Evolutionary conservation across 2,113 vertebrate genomes (phyloP).

Genomic region (Pao palembangensis): DNA sequence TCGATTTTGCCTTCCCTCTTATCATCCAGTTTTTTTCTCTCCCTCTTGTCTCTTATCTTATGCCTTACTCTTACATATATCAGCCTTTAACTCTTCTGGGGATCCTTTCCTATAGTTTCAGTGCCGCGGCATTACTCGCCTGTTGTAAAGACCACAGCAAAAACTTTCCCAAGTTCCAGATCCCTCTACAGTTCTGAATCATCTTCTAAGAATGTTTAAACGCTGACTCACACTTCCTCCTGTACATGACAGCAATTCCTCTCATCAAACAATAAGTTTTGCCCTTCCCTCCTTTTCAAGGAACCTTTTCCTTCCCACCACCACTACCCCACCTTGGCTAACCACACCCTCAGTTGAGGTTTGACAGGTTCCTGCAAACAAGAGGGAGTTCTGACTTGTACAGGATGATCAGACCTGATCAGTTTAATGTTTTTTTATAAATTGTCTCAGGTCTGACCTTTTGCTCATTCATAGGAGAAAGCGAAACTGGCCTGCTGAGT

Average conservation of each 20-base stretch:
- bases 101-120: conserved; percentile 56
- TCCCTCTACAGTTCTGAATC: conserved; percentile 65
- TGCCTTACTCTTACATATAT: conserved; percentile 43
- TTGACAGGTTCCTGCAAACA: conserved; percentile 25
- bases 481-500: too few relatives aligned
- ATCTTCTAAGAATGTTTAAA: conserved; percentile 73
- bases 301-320: conserved; percentile 41
- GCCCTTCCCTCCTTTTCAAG: conserved; percentile 33
- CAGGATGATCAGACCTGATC: too few relatives aligned
- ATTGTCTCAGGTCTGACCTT: too few relatives aligned
- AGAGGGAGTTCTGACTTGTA: too few relatives aligned
- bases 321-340: conserved; percentile 35
- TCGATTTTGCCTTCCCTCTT: background rate
- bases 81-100: conserved; percentile 35
- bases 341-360: conserved; percentile 39
- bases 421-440: too few relatives aligned
- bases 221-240: conserved; percentile 81
- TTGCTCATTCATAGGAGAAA: too few relatives aligned
- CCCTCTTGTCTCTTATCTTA: too few relatives aligned
- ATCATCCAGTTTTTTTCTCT: background rate
- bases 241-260: conserved; percentile 79
- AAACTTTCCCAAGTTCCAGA: conserved; percentile 70
- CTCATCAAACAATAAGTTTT: conserved; percentile 57
- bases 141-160: conserved; percentile 54
- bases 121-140: conserved; percentile 47